Base-by-base conservation (phyloP, 2,113 vertebrate species). In the Rattus rattus region DNA sequence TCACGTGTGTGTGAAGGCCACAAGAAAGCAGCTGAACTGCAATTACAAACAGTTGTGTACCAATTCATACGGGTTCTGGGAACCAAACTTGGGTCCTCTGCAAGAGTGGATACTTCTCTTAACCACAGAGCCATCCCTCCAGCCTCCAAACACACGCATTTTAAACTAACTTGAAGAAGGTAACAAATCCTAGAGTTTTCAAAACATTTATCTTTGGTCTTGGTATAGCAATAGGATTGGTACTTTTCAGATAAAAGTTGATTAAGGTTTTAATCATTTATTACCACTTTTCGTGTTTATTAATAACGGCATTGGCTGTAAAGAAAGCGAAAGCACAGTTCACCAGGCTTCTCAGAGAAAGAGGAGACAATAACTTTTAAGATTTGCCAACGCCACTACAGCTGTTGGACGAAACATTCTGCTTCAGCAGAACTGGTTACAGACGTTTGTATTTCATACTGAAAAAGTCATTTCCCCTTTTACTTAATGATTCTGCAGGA, bases 401-500 rank as follows among this genome's bases (percentile, higher is more conserved):
- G 77, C 67, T 92, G 16, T 56, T 92, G 89, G 56, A 1, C 54
- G 95, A 92, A 85, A 69, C 26, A 72, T 70, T 84, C 56, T 85
- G 59, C 49, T 81, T 93, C 49, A 67, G 33, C 94, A 77, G 65
- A 73, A 65, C 39, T 90, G 47, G 84, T 88, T 95, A 17, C 36
- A 94, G 65, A 93, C 5, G 7, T 24, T 11, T 92, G 80, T 59
- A 69, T 93, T 88, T 94, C 11, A 75, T 13, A 96, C 75, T 77
- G 39, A 85, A 70, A 97, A 76, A 70, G 39, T 54, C 13, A 19
- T 92, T 85, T 97, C 56, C 75, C 93, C 33, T 90, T 88, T 19
- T 94, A 36, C 43, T 88, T 91, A 92, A 94, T 65, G 52, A 92
- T 92, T 94, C 92, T 87, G 20, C 16, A 79, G 92, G 96, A 97